Evolutionary conservation across 2,888 invertebrate species (phyloP).

Genomic region (Gnatocerus cornutus): DNA sequence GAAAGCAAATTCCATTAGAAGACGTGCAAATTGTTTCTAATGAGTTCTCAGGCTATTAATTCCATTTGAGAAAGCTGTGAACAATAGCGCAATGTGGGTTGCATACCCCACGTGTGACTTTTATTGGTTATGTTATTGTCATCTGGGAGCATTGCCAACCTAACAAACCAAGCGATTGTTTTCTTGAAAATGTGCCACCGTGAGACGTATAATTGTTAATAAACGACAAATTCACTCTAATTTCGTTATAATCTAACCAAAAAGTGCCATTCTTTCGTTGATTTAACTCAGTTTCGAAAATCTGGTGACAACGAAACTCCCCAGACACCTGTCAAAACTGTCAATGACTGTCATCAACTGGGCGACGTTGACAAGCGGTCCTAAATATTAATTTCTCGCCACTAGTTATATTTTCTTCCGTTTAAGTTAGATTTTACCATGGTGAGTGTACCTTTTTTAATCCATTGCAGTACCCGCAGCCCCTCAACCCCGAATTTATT

Average conservation of each 20-base stretch:
- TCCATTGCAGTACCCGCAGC: neutral
- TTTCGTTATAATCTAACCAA: too few relatives aligned
- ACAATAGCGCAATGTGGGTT: neutral
- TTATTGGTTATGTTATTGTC: too few relatives aligned
- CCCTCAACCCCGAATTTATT: neutral
- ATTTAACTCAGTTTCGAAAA: neutral
- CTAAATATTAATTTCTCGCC: conserved; percentile 29
- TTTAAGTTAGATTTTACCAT: conserved; percentile 17
- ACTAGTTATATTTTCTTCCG: conserved; percentile 29
- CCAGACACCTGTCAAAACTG: conserved; percentile 16
- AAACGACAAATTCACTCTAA: too few relatives aligned
- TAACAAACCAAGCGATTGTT: too few relatives aligned
- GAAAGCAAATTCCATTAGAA: conserved; percentile 7
- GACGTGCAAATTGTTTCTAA: conserved; percentile 33
- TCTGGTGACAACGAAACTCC: neutral
- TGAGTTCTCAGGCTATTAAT: conserved; percentile 12
- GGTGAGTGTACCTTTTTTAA: conserved; percentile 5
- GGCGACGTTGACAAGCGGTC: conserved; percentile 30
- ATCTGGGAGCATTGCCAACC: too few relatives aligned
- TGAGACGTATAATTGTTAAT: too few relatives aligned
- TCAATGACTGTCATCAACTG: conserved; percentile 29
- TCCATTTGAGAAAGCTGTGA: conserved; percentile 5
- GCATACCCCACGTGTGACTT: neutral
- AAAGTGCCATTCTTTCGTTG: too few relatives aligned
- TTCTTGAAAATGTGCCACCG: too few relatives aligned